These are phyloP conservation scores for Centruroides sculpturatus DNA, from an alignment of 1,140 invertebrate species.

Conservation along the genomic window DNA sequence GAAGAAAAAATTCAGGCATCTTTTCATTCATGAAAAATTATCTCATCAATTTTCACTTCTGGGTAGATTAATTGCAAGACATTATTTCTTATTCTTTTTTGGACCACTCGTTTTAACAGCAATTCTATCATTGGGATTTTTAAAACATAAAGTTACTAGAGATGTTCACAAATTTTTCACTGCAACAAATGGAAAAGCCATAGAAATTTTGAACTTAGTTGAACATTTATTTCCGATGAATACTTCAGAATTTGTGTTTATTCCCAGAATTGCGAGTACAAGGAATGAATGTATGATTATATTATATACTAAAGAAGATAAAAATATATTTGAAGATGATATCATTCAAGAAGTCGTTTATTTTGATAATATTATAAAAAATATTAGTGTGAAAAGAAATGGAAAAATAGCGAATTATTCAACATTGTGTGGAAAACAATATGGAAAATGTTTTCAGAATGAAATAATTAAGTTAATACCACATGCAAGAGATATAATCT, in stretches of 20 bases:
- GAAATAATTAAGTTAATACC: slow-evolving; percentile 65
- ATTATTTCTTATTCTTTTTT: slow-evolving; percentile 75
- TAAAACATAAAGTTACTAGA: slow-evolving; percentile 68
- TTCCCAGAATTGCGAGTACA: slow-evolving; percentile 31
- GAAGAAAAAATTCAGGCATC: too few species aligned
- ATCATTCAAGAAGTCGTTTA: slow-evolving; percentile 60
- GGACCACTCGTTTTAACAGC: slow-evolving; percentile 60
- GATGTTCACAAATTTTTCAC: slow-evolving; percentile 85
- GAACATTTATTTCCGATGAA: slow-evolving; percentile 32
- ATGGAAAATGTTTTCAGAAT: slow-evolving; percentile 63
- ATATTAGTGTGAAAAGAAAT: slow-evolving; percentile 41
- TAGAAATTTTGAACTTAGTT: slow-evolving; percentile 55
- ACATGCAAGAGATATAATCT: slow-evolving; percentile 62
- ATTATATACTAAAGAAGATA: slow-evolving; percentile 26
- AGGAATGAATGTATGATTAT: slow-evolving; percentile 76
- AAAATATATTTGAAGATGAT: slow-evolving; percentile 33
- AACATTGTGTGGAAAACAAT: slow-evolving; percentile 67
- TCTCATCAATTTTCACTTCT: slow-evolving; percentile 25
- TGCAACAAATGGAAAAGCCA: slow-evolving; percentile 57
- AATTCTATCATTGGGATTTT: slow-evolving; percentile 69
- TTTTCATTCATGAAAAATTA: too few species aligned
- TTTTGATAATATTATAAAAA: slow-evolving; percentile 58
- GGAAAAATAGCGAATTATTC: slow-evolving; percentile 36
- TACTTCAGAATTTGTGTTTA: slow-evolving; percentile 11
- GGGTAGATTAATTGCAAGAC: slow-evolving; percentile 55